Conservation (phyloP, 2,113 vertebrate genomes). For the Ceratotherium simum region DNA sequence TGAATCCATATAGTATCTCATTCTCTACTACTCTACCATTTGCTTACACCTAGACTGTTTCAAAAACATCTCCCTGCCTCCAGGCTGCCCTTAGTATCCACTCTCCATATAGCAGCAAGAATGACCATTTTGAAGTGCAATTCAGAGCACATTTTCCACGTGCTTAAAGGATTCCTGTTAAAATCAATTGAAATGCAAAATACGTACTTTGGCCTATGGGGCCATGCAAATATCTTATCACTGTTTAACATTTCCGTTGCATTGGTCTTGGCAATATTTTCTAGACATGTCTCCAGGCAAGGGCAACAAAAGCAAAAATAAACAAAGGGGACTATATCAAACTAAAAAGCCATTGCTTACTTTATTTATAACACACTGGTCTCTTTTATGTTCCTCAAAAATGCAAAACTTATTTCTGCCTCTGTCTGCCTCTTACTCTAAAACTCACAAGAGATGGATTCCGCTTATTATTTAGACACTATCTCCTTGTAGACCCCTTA, state of each 20-base stretch:
- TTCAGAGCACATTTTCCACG: not conserved
- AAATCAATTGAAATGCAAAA: not conserved
- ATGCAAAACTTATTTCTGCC: not conserved
- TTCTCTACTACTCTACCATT: not conserved
- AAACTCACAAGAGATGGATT: not conserved
- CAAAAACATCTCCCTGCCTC: not conserved
- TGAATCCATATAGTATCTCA: not conserved
- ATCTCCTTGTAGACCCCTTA: not conserved
- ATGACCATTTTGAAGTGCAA: not conserved
- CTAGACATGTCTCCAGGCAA: no score
- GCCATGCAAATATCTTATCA: not conserved
- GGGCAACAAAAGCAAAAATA: no score
- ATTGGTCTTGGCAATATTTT: no score
- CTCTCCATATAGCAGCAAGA: not conserved
- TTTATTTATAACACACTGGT: not conserved
- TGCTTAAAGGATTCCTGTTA: not conserved
- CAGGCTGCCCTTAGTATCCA: not conserved
- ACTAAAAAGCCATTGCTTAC: not conserved
- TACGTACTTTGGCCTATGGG: not conserved
- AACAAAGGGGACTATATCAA: no score
- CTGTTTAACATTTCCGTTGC: not conserved
- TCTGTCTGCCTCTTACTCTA: not conserved
- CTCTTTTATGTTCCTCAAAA: not conserved
- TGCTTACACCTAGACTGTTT: not conserved
- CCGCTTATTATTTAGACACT: not conserved